Percentiles rank a stretch among this genome's conserved stretches.
Conservation (phyloP, 2,113 vertebrate species). For the Nematolebias whitei region DNA sequence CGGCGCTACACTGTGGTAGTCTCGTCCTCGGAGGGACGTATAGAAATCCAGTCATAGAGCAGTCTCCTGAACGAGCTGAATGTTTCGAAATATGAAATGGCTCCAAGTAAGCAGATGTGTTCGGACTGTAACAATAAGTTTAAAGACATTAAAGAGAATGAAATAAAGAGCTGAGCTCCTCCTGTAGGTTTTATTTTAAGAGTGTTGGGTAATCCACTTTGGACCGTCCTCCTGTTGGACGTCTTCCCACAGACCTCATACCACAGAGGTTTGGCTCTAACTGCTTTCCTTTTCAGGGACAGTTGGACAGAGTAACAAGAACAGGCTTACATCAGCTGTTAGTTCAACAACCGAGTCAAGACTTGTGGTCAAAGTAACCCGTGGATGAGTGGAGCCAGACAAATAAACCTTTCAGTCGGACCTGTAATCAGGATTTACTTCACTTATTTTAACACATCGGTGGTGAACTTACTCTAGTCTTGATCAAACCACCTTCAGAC, state of each 20-base stretch:
- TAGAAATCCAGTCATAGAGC: too few species aligned
- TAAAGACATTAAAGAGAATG: conserved; percentile 28
- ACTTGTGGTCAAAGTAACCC: background rate
- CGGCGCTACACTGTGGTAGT: too few species aligned
- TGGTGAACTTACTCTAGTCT: too few species aligned
- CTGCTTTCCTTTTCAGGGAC: conserved; percentile 44
- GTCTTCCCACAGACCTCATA: conserved; percentile 27
- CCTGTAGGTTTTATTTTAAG: conserved; percentile 68
- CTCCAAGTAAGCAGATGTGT: too few species aligned
- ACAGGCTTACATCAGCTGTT: background rate
- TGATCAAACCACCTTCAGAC: too few species aligned
- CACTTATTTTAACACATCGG: too few species aligned
- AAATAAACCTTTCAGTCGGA: background rate
- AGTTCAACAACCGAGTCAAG: background rate
- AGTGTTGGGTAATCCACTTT: conserved; percentile 68
- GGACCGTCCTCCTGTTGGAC: conserved; percentile 67
- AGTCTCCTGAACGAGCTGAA: too few species aligned
- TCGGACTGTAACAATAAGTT: background rate
- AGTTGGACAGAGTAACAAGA: background rate
- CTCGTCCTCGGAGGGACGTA: too few species aligned
- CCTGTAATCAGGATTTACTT: too few species aligned
- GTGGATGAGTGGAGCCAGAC: background rate
- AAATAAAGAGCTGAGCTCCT: conserved; percentile 53
- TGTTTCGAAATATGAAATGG: too few species aligned
- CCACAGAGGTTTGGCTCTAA: conserved; percentile 52